Evolutionary conservation across 2,797 vertebrate genomes (phyloP).

Genomic region (Myotis myotis): DNA sequence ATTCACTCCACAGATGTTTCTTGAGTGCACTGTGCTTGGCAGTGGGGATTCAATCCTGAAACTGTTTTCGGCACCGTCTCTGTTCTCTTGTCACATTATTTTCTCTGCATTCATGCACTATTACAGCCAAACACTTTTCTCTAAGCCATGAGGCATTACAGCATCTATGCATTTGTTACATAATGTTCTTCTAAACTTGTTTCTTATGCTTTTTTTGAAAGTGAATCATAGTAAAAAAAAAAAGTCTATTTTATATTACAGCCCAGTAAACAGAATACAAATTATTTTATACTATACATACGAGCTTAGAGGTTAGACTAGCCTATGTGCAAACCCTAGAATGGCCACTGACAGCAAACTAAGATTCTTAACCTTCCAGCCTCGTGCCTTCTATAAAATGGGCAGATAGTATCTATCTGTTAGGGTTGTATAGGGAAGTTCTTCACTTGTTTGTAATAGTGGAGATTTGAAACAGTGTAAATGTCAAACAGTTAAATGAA

Average conservation of each 20-base stretch:
- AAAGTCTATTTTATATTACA: neutral
- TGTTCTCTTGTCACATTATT: neutral
- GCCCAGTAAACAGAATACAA: neutral
- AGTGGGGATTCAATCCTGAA: neutral
- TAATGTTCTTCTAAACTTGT: neutral
- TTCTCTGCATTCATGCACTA: neutral
- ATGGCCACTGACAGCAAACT: neutral
- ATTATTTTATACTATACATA: neutral
- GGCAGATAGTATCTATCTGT: neutral
- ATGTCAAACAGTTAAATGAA: neutral
- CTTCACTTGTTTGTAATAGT: neutral
- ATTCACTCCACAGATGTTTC: neutral
- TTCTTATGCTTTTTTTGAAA: conserved; percentile 1
- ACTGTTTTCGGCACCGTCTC: no score
- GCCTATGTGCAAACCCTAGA: neutral
- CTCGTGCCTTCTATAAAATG: neutral
- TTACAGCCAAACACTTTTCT: neutral
- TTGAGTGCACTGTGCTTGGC: neutral
- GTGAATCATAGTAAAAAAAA: neutral
- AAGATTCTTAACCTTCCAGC: neutral
- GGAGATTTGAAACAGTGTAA: conserved; percentile 5
- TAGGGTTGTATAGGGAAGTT: neutral
- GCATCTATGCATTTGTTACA: neutral
- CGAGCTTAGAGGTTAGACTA: neutral
- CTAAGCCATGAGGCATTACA: neutral